Evolutionary conservation across 2,888 invertebrate species (phyloP).

Genomic region (Omphaloscelis lunosa): DNA sequence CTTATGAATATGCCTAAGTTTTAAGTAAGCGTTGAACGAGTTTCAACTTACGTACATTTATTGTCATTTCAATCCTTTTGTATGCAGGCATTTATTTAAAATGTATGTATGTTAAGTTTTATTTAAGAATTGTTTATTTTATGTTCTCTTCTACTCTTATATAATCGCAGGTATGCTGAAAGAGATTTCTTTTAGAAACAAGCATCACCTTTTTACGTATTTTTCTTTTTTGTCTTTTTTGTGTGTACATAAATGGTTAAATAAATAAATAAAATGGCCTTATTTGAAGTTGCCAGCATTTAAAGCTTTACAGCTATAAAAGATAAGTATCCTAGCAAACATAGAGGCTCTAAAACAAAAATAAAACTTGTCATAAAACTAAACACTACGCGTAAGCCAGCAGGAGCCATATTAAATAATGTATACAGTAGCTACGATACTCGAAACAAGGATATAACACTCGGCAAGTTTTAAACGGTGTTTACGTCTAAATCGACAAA

Average conservation of each 20-base stretch:
- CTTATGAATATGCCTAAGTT: background rate
- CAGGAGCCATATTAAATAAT: slow-evolving; percentile 45
- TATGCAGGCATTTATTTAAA: background rate
- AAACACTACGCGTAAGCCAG: slow-evolving; percentile 26
- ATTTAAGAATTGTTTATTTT: no score
- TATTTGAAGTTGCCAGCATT: background rate
- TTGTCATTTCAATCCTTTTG: background rate
- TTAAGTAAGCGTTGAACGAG: background rate
- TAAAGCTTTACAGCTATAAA: background rate
- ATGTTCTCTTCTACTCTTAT: no score
- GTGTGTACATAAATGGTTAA: no score
- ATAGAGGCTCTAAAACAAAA: background rate
- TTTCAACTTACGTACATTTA: background rate
- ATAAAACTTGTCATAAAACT: slow-evolving; percentile 38
- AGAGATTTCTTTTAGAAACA: no score
- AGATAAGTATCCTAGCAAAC: background rate
- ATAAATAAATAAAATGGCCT: background rate
- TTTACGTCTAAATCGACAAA: slow-evolving; percentile 85
- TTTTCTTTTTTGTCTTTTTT: no score
- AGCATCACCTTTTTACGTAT: no score
- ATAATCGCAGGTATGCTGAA: no score
- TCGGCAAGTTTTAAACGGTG: slow-evolving; percentile 76
- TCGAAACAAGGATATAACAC: slow-evolving; percentile 68
- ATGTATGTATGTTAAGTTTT: no score
- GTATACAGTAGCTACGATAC: slow-evolving; percentile 57